Evolutionary conservation across 2,888 invertebrate genomes (phyloP), one percentile per base, ranked within the genome.

Genomic region (Mesorhabditis sp.): DNA sequence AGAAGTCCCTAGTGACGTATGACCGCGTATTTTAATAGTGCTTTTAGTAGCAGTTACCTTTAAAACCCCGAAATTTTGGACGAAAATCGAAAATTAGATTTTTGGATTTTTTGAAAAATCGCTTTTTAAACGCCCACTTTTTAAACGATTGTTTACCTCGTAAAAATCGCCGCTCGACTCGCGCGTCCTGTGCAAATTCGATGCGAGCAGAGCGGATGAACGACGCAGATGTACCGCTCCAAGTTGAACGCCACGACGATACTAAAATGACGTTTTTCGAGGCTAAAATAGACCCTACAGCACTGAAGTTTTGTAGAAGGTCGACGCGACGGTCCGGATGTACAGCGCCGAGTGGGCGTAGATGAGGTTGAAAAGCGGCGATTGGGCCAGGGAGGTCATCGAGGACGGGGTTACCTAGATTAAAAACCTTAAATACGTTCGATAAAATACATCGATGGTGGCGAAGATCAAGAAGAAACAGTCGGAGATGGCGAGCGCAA

Each of bases 221-320:
- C 83, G n/a, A 85, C 85, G 69, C 82, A 85, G 15, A 85, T 78
- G 72, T 83, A 85, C n/a, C 85, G 73, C 71, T 85, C 85, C 28
- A 86, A 72, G 72, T 85, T 85, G 77, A 85, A 85, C 41, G 85
- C 83, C 5, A 85, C 82, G 4, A 85, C 85, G 45, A 85, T 79
- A 69, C 85, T 85, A 71, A 67, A 80, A 2, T 13, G 58, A 50
- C n/a, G 10, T 0, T 10, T 50, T n/a, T 50, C n/a, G n/a, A 50
- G n/a, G 10, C n/a, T 50, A n/a, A 45, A 62, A 10, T 63, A 77
- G 28, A 28, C 28, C 84, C 77, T 74, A 86, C 85, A 85, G 69
- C 28, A 85, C 83, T 65, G 82, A 82, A 61, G 83, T 80, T 70
- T 83, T 85, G 76, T 84, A 85, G 71, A 82, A 82, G 5, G 86